These are phyloP conservation scores for Epinotia demarniana DNA, from an alignment of 2,888 invertebrate genomes.

Conservation along the genomic window DNA sequence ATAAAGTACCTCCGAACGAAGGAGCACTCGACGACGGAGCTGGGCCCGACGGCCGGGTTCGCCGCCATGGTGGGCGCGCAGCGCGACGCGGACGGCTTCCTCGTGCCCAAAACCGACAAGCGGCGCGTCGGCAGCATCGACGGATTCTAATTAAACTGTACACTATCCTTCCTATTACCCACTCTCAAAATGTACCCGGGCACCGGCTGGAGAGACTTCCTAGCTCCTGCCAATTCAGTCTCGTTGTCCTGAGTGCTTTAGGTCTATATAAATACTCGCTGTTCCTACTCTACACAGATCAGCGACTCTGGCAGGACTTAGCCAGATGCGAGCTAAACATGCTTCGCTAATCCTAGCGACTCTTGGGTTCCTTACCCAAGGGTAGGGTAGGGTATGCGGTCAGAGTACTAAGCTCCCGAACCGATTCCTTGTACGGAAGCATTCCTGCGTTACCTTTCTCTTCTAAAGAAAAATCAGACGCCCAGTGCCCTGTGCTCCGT, in stretches of 20 bases:
- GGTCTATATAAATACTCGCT: too few species aligned
- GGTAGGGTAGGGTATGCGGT: too few species aligned
- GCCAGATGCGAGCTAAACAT: not conserved
- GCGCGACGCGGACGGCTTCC: conserved; percentile 71
- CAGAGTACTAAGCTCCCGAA: too few species aligned
- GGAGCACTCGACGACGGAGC: conserved; percentile 80
- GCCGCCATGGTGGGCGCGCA: conserved; percentile 85
- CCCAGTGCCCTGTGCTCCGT: too few species aligned
- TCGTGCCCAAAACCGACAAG: conserved; percentile 72
- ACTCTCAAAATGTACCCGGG: not conserved
- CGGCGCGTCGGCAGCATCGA: conserved; percentile 81
- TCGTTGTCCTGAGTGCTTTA: too few species aligned
- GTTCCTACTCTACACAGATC: too few species aligned
- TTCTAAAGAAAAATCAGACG: not conserved
- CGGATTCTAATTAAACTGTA: conserved; percentile 65
- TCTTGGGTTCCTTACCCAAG: too few species aligned
- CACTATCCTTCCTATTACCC: not conserved
- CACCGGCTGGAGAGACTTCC: too few species aligned
- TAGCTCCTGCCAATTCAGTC: too few species aligned
- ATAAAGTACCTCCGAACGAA: conserved; percentile 73
- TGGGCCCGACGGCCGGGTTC: conserved; percentile 84
- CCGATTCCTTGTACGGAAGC: not conserved
- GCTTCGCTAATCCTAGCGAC: too few species aligned
- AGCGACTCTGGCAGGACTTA: not conserved
- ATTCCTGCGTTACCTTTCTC: not conserved